Percentiles rank a stretch among this genome's conserved stretches.
phyloP scores from a whole-genome alignment of 2,113 vertebrate species.

The Thalassarche chlororhynchos region DNA sequence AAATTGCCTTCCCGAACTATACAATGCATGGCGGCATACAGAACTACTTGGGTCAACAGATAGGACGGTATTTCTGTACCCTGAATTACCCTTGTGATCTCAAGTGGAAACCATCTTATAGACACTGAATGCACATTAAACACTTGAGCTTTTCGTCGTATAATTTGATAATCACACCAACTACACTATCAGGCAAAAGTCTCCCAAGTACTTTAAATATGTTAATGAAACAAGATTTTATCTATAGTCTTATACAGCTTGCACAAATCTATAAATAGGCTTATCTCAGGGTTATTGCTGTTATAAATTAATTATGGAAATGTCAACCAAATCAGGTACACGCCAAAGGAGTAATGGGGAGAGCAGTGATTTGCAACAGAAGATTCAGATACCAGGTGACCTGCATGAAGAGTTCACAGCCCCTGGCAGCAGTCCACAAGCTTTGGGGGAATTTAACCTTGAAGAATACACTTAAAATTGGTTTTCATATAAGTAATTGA shows the following conservation, averaged over 20 bases:
- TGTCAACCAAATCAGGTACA: conserved; percentile 80
- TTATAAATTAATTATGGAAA: conserved; percentile 81
- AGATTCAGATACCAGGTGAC: conserved; percentile 64
- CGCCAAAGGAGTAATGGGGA: conserved; percentile 78
- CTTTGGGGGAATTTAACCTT: conserved; percentile 82
- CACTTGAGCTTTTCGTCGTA: conserved; percentile 4
- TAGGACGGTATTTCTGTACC: neutral
- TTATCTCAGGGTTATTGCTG: conserved; percentile 75
- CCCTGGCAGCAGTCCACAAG: conserved; percentile 75
- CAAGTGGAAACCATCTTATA: conserved; percentile 37
- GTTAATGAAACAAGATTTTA: conserved; percentile 75
- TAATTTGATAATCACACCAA: conserved; percentile 64
- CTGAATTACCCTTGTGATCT: conserved; percentile 42
- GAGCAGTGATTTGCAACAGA: conserved; percentile 73
- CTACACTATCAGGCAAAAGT: conserved; percentile 57
- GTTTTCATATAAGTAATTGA: conserved; percentile 17
- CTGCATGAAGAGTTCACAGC: conserved; percentile 73
- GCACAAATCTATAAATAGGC: conserved; percentile 79
- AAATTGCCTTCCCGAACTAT: neutral
- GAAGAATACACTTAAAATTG: conserved; percentile 66
- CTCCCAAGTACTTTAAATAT: conserved; percentile 72
- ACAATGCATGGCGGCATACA: neutral
- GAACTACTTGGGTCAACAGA: conserved; percentile 40
- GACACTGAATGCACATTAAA: conserved; percentile 26
- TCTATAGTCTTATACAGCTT: conserved; percentile 72